Conservation (phyloP, 2,888 invertebrate species). For the Drosophila demipolita region DNA sequence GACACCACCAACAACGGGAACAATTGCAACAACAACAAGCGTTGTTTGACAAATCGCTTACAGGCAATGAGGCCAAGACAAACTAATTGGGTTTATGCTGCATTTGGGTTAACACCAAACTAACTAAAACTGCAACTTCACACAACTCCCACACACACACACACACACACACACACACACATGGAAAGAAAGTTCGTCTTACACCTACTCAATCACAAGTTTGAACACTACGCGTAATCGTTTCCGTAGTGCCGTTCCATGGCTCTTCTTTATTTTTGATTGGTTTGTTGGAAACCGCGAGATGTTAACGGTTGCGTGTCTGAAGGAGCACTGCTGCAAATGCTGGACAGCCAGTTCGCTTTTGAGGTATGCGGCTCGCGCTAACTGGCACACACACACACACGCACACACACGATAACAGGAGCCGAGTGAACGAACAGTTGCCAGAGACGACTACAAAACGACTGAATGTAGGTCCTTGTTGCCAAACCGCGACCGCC, state of each 20-base stretch:
- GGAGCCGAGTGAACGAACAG: conserved; percentile 21
- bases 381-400: conserved; percentile 37
- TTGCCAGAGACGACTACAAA: conserved; percentile 32
- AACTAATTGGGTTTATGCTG: conserved; percentile 54
- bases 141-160: conserved; percentile 32
- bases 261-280: neutral
- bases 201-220: conserved; percentile 34
- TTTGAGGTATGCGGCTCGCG: conserved; percentile 51
- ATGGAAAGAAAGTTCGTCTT: conserved; percentile 9
- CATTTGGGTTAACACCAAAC: conserved; percentile 37
- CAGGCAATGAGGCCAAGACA: conserved; percentile 40
- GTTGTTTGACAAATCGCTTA: conserved; percentile 47
- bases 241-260: conserved; percentile 61
- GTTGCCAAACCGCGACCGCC: conserved; percentile 74
- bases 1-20: neutral
- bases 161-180: conserved; percentile 21
- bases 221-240: conserved; percentile 66
- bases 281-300: conserved; percentile 45
- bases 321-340: conserved; percentile 71
- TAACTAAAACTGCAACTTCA: conserved; percentile 32
- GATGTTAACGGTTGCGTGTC: conserved; percentile 71
- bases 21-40: conserved; percentile 11
- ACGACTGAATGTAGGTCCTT: conserved; percentile 77
- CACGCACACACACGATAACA: conserved; percentile 36
- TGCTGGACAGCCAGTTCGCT: conserved; percentile 64